These are phyloP conservation scores for Gymnothorax javanicus DNA, from an alignment of 2,797 vertebrate genomes.

Conservation along the genomic window DNA sequence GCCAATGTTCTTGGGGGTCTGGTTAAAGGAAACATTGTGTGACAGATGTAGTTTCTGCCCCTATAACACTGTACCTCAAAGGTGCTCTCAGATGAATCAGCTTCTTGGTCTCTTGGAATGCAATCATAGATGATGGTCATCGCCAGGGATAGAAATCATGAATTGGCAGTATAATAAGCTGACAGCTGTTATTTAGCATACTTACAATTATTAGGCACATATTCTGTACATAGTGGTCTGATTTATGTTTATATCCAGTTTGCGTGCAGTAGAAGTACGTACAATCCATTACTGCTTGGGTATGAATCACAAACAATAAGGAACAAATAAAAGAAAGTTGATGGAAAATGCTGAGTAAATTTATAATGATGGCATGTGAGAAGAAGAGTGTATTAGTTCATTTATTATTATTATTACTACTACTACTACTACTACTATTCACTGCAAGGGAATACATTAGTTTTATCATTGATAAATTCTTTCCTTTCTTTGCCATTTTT, in stretches of 20 bases:
- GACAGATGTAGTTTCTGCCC: background rate
- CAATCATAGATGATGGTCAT: constrained; percentile 23
- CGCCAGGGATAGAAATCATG: constrained; percentile 6
- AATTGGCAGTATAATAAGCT: constrained; percentile 29
- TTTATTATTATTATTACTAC: background rate
- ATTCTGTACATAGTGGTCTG: constrained; percentile 24
- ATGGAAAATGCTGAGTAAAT: background rate
- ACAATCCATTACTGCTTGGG: constrained; percentile 10
- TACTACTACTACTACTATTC: background rate
- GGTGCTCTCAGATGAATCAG: constrained; percentile 32
- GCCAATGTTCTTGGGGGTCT: constrained; percentile 10
- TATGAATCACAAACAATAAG: background rate
- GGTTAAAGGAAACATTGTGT: background rate
- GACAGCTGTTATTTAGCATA: constrained; percentile 32
- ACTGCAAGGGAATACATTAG: background rate
- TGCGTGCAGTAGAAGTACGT: constrained; percentile 29
- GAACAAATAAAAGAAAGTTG: background rate
- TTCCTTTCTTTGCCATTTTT: background rate
- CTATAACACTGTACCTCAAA: constrained; percentile 13
- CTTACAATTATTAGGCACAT: constrained; percentile 37
- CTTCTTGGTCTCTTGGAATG: constrained; percentile 37
- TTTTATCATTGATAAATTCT: too few species aligned
- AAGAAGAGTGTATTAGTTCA: background rate
- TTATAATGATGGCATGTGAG: background rate
- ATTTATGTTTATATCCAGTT: constrained; percentile 35